Evolutionary conservation across 1,140 invertebrate genomes (phyloP).

Genomic region (Ceratitis capitata): DNA sequence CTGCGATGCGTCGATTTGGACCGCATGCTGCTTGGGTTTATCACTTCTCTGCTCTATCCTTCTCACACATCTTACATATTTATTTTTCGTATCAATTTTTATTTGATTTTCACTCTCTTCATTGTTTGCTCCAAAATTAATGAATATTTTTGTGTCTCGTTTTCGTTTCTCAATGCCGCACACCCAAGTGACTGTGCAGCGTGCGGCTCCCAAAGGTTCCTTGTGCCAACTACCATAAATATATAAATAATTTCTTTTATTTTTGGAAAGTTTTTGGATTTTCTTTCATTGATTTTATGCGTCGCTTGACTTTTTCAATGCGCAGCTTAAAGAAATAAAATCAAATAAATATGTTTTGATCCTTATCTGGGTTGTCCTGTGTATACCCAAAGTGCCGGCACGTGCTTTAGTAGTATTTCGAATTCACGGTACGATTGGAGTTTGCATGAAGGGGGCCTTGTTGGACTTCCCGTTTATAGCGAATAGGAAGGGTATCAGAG

Average conservation of each 20-base stretch:
- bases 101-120: not conserved
- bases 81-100: not conserved
- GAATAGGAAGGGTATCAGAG: too few species aligned
- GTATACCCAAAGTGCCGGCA: not conserved
- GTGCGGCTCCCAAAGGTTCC: not conserved
- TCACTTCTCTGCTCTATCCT: not conserved
- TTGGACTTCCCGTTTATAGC: too few species aligned
- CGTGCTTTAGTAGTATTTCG: not conserved
- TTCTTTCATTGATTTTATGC: not conserved
- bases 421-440: too few species aligned
- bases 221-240: not conserved
- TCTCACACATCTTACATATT: not conserved
- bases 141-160: not conserved
- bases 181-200: not conserved
- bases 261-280: not conserved
- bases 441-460: too few species aligned
- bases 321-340: not conserved
- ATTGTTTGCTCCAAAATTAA: conserved; percentile 18
- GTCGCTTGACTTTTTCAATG: not conserved
- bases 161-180: not conserved
- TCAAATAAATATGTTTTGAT: not conserved
- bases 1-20: too few species aligned
- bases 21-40: not conserved
- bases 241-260: too few species aligned
- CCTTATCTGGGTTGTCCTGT: not conserved